These are phyloP conservation scores for Tuberolachnus salignus DNA, from an alignment of 2,888 invertebrate genomes.

Conservation along the genomic window DNA sequence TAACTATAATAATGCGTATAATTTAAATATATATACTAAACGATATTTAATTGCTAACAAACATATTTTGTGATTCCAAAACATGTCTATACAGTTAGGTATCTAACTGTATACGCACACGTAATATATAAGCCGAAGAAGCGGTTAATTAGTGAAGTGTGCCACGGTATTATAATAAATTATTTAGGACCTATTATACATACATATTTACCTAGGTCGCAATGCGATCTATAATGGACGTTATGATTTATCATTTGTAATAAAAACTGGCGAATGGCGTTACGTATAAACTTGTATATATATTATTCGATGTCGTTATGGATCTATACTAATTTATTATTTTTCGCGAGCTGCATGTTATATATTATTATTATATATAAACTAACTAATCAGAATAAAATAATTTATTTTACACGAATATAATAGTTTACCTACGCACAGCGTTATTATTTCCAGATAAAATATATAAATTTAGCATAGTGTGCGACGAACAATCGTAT, in stretches of 20 bases:
- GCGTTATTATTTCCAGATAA: no score
- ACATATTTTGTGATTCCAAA: not conserved
- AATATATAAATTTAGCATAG: not conserved
- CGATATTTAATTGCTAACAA: conserved; percentile 21
- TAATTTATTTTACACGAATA: not conserved
- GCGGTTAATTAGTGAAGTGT: conserved; percentile 31
- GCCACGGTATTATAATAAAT: conserved; percentile 13
- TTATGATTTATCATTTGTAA: conserved; percentile 24
- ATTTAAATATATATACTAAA: conserved; percentile 9
- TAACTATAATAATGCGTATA: no score
- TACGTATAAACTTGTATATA: not conserved
- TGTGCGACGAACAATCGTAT: not conserved
- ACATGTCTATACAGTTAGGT: not conserved
- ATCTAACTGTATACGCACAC: no score
- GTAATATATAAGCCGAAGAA: not conserved
- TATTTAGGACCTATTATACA: conserved; percentile 9
- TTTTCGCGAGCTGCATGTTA: not conserved
- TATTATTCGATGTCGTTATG: not conserved
- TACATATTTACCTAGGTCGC: no score
- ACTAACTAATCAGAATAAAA: not conserved
- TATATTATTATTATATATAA: not conserved
- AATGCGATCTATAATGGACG: conserved; percentile 5
- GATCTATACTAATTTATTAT: conserved; percentile 8
- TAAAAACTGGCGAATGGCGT: not conserved
- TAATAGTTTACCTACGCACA: no score